Base-by-base conservation (phyloP, 2,113 vertebrate species). In the Toxostoma redivivum region DNA sequence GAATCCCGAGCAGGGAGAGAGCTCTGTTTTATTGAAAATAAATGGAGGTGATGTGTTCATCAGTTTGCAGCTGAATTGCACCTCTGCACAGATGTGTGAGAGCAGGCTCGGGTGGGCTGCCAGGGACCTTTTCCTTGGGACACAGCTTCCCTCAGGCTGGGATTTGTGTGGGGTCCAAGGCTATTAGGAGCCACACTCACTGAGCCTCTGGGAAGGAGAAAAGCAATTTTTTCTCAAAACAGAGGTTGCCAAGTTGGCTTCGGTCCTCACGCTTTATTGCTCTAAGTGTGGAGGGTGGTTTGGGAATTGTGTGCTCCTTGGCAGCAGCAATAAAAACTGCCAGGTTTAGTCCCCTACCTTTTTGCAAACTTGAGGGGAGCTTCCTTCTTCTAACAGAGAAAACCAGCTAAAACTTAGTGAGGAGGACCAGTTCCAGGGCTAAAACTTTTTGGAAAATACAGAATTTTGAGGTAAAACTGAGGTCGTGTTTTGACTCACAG, bases 221-320 rank as follows among this genome's bases (percentile, higher is more conserved):
- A 72, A 60, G 27, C 28, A 40, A 23, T 88, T 89, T 69, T 69
- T 85, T 10, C 38, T 92, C 45, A 38, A 44, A 88, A 53, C 21
- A 58, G 50, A 76, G 24, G 25, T 13, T 19, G 12, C 64, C 18
- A 28, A 6, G 11, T 50, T 78, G 30, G 6, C 44, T 82, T 45
- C 0, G 6, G 24, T 47, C 38, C 25, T 51, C 5, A 5, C 0
- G 1, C 13, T 60, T 30, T 66, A 15, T 57, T 64, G 47, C 58
- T 93, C 20, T 22, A 60, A 28, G 24, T 10, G 44, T 51, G 30
- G 58, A 24, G 27, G 5, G 8, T 58, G 5, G 15, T 54, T 70
- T 71, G 70, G 56, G 60, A 73, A 74, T 24, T 66, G 24, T 47
- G 12, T n/a, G 7, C 67, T 86, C 20, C 48, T 6, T 61, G 47